Percentiles rank a stretch among this genome's conserved stretches.
Conservation (phyloP, 2,797 vertebrate species). For the Xiphorhynchus erythropygius region DNA sequence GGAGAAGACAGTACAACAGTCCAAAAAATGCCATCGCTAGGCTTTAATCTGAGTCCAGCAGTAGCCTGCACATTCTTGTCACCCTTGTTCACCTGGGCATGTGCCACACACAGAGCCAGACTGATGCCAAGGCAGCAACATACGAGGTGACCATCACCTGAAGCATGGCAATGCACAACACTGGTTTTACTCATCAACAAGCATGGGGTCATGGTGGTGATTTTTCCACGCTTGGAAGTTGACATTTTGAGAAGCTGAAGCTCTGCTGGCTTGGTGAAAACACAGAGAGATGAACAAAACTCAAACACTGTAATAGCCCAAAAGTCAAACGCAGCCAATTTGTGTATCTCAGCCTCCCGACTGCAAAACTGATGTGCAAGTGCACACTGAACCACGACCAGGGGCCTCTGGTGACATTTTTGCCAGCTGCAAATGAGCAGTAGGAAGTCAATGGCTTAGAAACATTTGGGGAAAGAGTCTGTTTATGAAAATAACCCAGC, state of each 20-base stretch:
- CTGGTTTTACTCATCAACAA: neutral
- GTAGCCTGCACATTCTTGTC: neutral
- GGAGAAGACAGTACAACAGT: neutral
- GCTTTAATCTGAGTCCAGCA: neutral
- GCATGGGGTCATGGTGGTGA: no score
- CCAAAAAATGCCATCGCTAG: neutral
- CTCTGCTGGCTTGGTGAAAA: neutral
- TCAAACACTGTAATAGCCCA: neutral
- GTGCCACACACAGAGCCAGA: neutral
- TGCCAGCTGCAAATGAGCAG: neutral
- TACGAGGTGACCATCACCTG: rapidly evolving
- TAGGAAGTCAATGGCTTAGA: neutral
- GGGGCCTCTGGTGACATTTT: neutral
- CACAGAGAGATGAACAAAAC: neutral
- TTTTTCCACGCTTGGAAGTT: neutral
- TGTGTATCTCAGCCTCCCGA: neutral
- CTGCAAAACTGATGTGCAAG: neutral
- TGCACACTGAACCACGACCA: neutral
- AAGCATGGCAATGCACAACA: rapidly evolving
- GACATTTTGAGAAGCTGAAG: neutral
- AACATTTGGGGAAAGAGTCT: neutral
- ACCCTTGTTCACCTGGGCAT: neutral
- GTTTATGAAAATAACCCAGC: neutral
- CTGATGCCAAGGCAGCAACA: neutral
- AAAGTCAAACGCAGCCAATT: neutral